Evolutionary conservation across 2,888 invertebrate genomes (phyloP), one percentile per base, ranked within the genome.

Genomic region (Noctuana brunneofusca): DNA sequence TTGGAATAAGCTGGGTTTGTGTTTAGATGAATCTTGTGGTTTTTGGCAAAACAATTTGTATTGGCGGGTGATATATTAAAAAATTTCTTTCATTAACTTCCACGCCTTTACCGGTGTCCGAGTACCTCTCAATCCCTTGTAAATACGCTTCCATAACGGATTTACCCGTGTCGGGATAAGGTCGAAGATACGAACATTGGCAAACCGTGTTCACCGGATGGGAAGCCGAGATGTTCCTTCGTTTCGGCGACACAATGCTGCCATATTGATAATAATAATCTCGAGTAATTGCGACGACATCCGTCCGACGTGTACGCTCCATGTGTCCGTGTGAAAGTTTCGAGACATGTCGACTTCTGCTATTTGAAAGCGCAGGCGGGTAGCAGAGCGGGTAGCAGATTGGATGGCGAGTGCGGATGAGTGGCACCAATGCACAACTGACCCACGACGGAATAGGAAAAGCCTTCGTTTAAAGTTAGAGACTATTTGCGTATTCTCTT

Each of bases 231-330:
- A 87, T 82, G 88, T 81, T 20, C 82, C 86, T 68, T 68, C 85
- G 87, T 86, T 89, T 89, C 84, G 85, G 85, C 78, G 80, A 84
- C 82, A 89, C 89, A 89, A 89, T 89, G 83, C 83, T 14, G 54
- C 54, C 32, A 50, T 35, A 48, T 22, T 48, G 38, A 55, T 55
- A 63, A 63, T 63, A 89, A 89, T 89, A 89, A 89, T 86, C 86
- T 87, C 83, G 82, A 77, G 86, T 89, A 89, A 90, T 89, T 88
- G 88, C 86, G 80, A 76, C 84, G 87, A 86, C 89, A 89, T 89
- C 89, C 90, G 89, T 79, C 76, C 77, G 74, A 73, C 81, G 79
- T 18, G 43, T 46, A 66, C 69, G 71, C 69, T 77, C 80, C 80
- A 80, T 83, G 80, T 84, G 83, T 75, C 71, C 88, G 89, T 89